Conservation (phyloP, 2,797 vertebrate genomes). For the Propithecus deckenii region DNA sequence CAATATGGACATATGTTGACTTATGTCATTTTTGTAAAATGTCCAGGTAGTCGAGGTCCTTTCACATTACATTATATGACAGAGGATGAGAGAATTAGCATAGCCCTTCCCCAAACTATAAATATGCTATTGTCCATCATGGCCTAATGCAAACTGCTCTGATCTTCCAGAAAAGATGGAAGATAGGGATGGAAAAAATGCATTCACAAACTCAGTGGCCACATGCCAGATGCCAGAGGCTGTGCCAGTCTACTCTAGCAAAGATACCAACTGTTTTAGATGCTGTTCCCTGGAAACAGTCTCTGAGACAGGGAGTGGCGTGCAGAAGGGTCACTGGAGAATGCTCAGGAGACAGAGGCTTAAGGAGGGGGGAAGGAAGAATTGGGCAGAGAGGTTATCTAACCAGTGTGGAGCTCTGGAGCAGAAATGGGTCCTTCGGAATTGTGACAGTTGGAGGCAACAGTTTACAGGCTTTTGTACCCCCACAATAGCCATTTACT, state of each 20-base stretch:
- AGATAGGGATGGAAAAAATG: background rate
- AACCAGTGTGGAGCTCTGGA: no score
- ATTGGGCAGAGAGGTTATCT: background rate
- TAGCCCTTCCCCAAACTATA: background rate
- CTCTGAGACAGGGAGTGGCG: background rate
- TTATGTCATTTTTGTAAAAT: background rate
- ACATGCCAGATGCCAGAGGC: background rate
- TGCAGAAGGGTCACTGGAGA: background rate
- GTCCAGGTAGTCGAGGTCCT: background rate
- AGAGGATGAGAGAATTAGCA: background rate
- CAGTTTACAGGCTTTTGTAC: background rate
- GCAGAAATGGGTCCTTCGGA: background rate
- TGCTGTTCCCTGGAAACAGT: background rate
- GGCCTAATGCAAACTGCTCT: background rate
- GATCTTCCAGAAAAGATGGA: background rate
- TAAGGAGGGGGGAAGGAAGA: background rate
- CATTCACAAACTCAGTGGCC: background rate
- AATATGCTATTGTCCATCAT: background rate
- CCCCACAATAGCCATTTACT: background rate
- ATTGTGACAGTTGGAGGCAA: background rate
- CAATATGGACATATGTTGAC: no score
- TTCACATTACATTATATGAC: background rate
- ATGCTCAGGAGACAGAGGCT: background rate
- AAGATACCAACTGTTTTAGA: background rate
- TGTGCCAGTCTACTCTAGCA: background rate